phyloP scores from a whole-genome alignment of 1,140 invertebrate species.

The Sesamia nonagrioides region DNA sequence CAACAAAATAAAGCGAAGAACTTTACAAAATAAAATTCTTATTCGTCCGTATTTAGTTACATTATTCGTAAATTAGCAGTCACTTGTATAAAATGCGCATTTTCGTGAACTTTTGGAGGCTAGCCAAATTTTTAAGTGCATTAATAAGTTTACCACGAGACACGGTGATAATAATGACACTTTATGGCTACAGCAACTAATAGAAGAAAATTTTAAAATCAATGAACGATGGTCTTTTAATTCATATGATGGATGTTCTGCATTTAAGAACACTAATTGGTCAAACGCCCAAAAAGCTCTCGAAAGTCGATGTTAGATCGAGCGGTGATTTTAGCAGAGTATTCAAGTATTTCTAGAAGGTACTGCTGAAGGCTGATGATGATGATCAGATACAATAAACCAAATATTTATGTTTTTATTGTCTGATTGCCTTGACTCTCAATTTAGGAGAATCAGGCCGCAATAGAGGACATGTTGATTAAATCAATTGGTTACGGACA shows the following conservation, averaged over 20 bases:
- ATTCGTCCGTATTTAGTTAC: neutral
- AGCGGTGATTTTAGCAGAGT: no score
- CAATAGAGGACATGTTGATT: no score
- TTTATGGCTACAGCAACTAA: neutral
- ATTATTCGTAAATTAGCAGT: conserved; percentile 19
- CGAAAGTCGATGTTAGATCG: no score
- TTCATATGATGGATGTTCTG: neutral
- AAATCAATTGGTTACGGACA: no score
- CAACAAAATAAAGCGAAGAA: neutral
- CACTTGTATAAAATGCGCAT: neutral
- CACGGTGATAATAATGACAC: conserved; percentile 9
- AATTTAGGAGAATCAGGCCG: no score
- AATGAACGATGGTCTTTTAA: neutral
- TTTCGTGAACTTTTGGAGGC: neutral
- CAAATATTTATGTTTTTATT: no score
- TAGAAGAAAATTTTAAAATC: neutral
- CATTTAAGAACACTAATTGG: neutral
- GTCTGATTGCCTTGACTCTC: no score
- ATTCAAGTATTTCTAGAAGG: no score
- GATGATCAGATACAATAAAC: no score
- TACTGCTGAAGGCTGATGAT: no score
- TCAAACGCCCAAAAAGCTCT: neutral
- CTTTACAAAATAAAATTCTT: no score
- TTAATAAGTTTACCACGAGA: conserved; percentile 20
- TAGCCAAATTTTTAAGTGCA: conserved; percentile 33